Evolutionary conservation across 2,113 vertebrate genomes (phyloP), one percentile per base, ranked within the genome.

Genomic region (Gadus macrocephalus): DNA sequence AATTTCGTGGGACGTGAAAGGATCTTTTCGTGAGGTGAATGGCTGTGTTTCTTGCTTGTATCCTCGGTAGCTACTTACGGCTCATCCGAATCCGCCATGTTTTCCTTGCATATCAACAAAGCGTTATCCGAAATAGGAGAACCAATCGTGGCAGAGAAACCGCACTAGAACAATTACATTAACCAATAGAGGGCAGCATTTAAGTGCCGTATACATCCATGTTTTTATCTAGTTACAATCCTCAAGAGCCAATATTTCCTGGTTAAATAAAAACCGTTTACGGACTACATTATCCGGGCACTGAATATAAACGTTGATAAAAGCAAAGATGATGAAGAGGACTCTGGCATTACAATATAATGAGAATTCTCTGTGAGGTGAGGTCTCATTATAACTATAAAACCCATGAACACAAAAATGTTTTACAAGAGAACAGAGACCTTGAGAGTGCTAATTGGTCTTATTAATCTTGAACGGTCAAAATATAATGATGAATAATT

Each of bases 51-150:
- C 70, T 81, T 68, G 78, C 75, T 84, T 16, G 69, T 65, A 79
- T 71, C 77, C 66, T 73, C 68, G n/a, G 79, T n/a, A 63, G 64
- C 75, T 90, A 97, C 95, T 96, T 94, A 96, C 95, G 94, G 93
- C 82, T 96, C 95, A 84, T 92, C 94, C 68, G 84, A 87, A 90
- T 95, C 94, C 93, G 95, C 96, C 96, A 96, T 97, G 89, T 92
- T 87, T 88, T 63, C 55, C 55, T 82, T 89, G 86, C 75, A 58
- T 64, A 65, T 65, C 62, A 64, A 60, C 20, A 35, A 35, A 35
- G 31, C 31, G 4, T 35, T 35, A 35, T 35, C n/a, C 31, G 11
- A 31, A 27, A 20, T 2, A 20, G 22, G 60, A 25, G 22, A 27
- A 66, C 81, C 86, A 68, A 20, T 66, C 82, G 25, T 77, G 85